These are phyloP conservation scores for Crotophaga sulcirostris DNA, from an alignment of 2,113 vertebrate genomes.

Conservation along the genomic window DNA sequence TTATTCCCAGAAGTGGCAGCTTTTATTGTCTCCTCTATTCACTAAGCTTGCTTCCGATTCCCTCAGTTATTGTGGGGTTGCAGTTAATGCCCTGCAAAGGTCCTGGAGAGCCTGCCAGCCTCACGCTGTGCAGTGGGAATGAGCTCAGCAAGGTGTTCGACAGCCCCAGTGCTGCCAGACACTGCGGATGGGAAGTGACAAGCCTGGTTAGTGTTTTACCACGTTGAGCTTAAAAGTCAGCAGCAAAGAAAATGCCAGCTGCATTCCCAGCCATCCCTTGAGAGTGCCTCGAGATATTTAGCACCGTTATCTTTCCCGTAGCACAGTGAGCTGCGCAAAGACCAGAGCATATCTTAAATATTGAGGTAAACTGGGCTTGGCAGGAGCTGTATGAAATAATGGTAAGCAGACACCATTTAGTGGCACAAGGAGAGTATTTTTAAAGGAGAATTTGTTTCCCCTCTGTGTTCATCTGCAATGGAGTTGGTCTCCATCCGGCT, in stretches of 20 bases:
- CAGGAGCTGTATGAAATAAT: neutral
- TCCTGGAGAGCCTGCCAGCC: neutral
- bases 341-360: neutral
- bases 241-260: neutral
- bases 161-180: fast-evolving
- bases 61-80: neutral
- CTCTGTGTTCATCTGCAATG: neutral
- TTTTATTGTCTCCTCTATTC: neutral
- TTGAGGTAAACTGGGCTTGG: neutral
- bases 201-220: neutral
- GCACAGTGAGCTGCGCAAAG: fast-evolving
- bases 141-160: neutral
- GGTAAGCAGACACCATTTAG: neutral
- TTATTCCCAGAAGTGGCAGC: neutral
- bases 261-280: fast-evolving
- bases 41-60: neutral
- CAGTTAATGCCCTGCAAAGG: neutral
- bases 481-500: neutral
- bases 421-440: neutral
- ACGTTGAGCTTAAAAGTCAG: neutral
- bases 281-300: neutral
- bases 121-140: fast-evolving
- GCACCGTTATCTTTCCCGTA: neutral
- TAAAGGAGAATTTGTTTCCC: neutral
- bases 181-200: neutral